These are phyloP conservation scores for Psylliodes chrysocephalus DNA, from an alignment of 2,888 invertebrate species.

Conservation along the genomic window DNA sequence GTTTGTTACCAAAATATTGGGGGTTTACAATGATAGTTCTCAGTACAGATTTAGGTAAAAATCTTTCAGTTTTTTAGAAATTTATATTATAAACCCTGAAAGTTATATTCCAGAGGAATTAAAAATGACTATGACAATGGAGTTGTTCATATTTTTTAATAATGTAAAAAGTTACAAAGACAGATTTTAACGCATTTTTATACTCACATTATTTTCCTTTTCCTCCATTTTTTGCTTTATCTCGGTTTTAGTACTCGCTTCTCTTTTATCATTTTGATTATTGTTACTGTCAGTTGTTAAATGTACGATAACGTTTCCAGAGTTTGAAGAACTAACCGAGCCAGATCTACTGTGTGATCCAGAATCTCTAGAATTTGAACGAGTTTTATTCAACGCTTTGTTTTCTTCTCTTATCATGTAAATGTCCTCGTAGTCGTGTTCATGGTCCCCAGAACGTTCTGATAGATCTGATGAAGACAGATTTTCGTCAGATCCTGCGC, in stretches of 20 bases:
- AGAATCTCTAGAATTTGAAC: constrained; percentile 50
- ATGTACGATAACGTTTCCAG: constrained; percentile 62
- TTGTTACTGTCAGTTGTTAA: constrained; percentile 43
- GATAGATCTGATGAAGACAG: constrained; percentile 69
- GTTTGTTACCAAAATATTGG: no score
- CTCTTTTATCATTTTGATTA: constrained; percentile 22
- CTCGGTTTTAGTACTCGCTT: constrained; percentile 6
- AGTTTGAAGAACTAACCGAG: constrained; percentile 62
- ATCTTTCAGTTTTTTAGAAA: no score
- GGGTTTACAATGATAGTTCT: no score
- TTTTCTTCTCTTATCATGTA: constrained; percentile 75
- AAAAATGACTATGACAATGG: no score
- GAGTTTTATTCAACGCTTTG: constrained; percentile 39
- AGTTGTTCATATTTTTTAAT: no score
- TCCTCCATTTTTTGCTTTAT: constrained; percentile 4
- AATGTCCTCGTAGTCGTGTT: constrained; percentile 86
- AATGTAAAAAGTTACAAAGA: no score
- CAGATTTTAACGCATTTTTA: no score
- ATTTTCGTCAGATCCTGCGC: constrained; percentile 73
- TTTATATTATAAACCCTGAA: no score
- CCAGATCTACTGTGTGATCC: constrained; percentile 79
- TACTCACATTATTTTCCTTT: constrained; percentile 38
- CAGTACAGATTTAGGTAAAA: no score
- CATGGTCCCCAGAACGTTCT: constrained; percentile 66
- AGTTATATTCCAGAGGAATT: no score